These are phyloP conservation scores for Rhodeus uyekii DNA, from an alignment of 2,797 vertebrate species.

Conservation along the genomic window DNA sequence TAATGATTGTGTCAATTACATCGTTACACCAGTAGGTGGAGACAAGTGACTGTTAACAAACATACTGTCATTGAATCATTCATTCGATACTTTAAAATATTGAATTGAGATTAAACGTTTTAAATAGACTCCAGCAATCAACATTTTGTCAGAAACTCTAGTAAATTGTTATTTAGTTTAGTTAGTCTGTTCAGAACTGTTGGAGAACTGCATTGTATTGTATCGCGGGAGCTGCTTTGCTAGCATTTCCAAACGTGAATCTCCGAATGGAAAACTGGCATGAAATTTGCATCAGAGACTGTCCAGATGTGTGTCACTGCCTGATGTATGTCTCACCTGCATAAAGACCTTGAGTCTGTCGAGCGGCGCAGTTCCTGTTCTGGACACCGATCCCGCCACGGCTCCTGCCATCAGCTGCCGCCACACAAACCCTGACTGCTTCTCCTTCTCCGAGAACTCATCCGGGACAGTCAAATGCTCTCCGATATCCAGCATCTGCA, in stretches of 20 bases:
- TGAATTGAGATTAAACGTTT: neutral
- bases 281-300: neutral
- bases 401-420: constrained; percentile 90
- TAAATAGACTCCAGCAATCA: neutral
- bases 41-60: neutral
- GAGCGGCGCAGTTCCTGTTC: constrained; percentile 91
- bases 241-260: neutral
- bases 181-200: neutral
- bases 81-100: neutral
- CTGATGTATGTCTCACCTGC: constrained; percentile 78
- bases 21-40: neutral
- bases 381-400: constrained; percentile 88
- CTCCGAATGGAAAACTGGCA: neutral
- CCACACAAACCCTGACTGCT: constrained; percentile 91
- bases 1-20: neutral
- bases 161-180: neutral
- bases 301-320: neutral
- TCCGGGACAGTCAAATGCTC: constrained; percentile 93
- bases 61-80: neutral
- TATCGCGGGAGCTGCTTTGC: neutral
- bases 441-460: constrained; percentile 94
- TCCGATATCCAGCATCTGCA: constrained; percentile 93
- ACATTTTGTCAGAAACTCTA: neutral
- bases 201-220: too few species aligned
- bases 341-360: constrained; percentile 97